These are phyloP conservation scores for Delichon dasypus DNA, from an alignment of 2,797 vertebrate species.

Conservation along the genomic window DNA sequence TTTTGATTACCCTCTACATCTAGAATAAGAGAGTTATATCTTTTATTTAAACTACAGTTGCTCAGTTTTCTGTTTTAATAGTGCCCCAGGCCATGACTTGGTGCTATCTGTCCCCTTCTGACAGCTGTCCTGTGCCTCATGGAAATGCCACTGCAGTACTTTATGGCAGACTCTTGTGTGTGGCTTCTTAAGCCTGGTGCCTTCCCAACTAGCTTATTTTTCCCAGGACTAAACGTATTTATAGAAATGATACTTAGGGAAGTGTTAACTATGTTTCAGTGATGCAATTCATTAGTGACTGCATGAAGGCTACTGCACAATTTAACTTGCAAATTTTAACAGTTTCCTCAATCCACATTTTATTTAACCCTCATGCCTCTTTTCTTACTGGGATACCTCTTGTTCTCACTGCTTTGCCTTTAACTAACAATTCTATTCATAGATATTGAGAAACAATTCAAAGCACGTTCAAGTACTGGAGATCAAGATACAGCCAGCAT, in stretches of 20 bases:
- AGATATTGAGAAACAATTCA: slow-evolving; percentile 51
- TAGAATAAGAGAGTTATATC: background rate
- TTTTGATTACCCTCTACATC: background rate
- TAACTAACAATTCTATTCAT: slow-evolving; percentile 54
- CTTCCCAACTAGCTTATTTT: background rate
- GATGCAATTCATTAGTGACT: background rate
- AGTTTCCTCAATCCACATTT: background rate
- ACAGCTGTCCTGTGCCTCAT: background rate
- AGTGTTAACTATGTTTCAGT: background rate
- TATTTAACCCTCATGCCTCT: background rate
- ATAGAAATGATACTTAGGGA: background rate
- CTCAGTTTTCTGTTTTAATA: background rate
- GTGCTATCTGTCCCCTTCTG: background rate
- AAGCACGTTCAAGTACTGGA: slow-evolving; percentile 33
- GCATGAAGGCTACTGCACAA: background rate
- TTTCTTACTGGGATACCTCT: background rate
- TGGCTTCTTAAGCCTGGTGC: background rate
- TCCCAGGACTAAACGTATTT: background rate
- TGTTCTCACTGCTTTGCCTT: slow-evolving; percentile 24
- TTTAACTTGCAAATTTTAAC: background rate
- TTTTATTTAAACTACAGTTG: background rate
- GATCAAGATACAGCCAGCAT: slow-evolving; percentile 44
- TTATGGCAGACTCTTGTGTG: background rate
- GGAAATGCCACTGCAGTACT: background rate
- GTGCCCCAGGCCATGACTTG: background rate